These are phyloP conservation scores for Eurytoma californica DNA, from an alignment of 2,888 invertebrate genomes.

Conservation along the genomic window DNA sequence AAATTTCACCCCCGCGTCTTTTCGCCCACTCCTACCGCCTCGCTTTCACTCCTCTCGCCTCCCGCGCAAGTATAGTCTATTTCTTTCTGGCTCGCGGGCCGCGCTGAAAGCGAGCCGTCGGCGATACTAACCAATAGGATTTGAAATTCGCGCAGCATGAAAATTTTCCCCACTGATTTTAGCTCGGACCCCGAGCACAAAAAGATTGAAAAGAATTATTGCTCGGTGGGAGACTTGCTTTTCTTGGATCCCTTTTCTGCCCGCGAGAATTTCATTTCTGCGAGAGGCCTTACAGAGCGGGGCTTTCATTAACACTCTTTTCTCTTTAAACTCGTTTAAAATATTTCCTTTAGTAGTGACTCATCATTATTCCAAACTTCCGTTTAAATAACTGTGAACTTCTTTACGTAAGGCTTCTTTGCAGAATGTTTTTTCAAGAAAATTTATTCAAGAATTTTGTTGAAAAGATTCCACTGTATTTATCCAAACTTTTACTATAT, in stretches of 20 bases:
- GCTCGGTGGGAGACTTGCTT: constrained; percentile 1
- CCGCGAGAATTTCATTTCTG: constrained; percentile 15
- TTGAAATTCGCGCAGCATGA: constrained; percentile 50
- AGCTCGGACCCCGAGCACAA: neutral
- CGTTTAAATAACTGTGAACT: neutral
- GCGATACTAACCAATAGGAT: constrained; percentile 47
- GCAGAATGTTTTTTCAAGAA: neutral
- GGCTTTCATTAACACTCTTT: constrained; percentile 9
- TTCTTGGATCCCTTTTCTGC: constrained; percentile 3
- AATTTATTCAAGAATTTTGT: neutral
- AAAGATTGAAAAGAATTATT: constrained; percentile 37
- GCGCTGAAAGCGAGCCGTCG: neutral
- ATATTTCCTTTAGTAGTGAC: constrained; percentile 13
- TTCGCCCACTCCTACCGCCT: neutral
- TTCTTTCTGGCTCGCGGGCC: neutral
- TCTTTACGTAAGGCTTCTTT: neutral
- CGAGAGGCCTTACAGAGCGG: neutral
- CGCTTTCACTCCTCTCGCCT: neutral
- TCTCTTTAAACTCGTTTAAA: constrained; percentile 28
- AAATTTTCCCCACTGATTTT: constrained; percentile 37
- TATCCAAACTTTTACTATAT: too few species aligned
- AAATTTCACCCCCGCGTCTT: constrained; percentile 10
- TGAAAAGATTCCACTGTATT: too few species aligned
- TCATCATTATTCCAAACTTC: neutral
- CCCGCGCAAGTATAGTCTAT: neutral